Base-by-base conservation (phyloP, 37 sponge, comb jelly and placozoan species). In the Haliclona indistincta region DNA sequence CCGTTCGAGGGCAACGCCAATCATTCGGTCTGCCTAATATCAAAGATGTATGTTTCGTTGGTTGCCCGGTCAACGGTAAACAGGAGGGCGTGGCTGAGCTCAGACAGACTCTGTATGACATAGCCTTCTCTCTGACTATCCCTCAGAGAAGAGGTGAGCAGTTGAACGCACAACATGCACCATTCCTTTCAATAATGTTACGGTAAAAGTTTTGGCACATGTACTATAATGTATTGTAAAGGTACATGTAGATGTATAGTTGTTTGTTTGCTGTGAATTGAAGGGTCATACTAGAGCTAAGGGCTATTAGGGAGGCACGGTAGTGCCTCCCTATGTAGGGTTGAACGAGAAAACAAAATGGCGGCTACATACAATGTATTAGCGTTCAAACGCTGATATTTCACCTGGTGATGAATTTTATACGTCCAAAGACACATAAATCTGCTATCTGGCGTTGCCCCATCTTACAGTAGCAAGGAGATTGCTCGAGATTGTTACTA, bases 1-100 rank as follows among this genome's bases (percentile, higher is more conserved):
- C 52, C 17, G 52, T 49, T 49, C 11, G 17, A 49, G 52, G 52
- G 52, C 52, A 11, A 49, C 52, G 11, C 52, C 52, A 11, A 19
- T 17, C 52, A 49, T 68, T 78, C 56, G 95, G 95, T 0, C 82
- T 95, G 38, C 95, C 95, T 11, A 78, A 78, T 60, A 88, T 95
- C 74, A 80, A 76, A 36, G 92, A 70, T 23, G 76, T 95, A 38
- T 40, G 60, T 15, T 95, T 88, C 69, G 95, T 95, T 15, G 89
- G 84, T 5, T 81, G 90, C 49, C 81, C 88, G 17, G 19, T 52
- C 19, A 62, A 32, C 22, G 86, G 86, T 19, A 64, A 64, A 33
- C n/a, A 49, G 0, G 92, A 95, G 32, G 91, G 92, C 2, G 64
- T 95, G 43, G 30, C 63, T 0, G 88, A 91, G 34, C 63, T 95